Base-by-base conservation (phyloP, 2,797 vertebrate species). In the Trematomus bernacchii region DNA sequence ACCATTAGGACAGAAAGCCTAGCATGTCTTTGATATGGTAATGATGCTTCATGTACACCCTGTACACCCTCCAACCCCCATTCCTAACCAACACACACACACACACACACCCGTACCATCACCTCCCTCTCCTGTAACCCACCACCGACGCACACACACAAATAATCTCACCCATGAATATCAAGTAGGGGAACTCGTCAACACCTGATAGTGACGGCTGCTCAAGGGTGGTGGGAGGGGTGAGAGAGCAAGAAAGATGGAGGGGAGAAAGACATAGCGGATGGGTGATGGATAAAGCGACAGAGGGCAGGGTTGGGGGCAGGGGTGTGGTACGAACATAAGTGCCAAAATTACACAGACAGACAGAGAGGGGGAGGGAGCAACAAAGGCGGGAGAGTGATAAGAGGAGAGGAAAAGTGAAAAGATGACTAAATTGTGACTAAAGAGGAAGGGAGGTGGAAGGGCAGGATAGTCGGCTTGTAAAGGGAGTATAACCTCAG, bases 11-110 rank as follows among this genome's bases (percentile, higher is more conserved):
- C 95, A 96, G 96, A 91, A 94, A 96, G 96, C 95, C 95, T 93
- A 94, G 95, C 76, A 70, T 86, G 95, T 95, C 97, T 98, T 99
- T 98, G 97, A 99, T 98, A 98, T 98, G 97, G 92, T 97, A 98
- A 98, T 97, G 94, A 95, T 87, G 94, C 95, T 96, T 95, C 95
- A 95, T 95, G 94, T 93, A 92, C 92, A 90, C 90, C 86, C 86
- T 82, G 77, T 85, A 80, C 77, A 79, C 87, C 85, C 87, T 76
- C 84, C 84, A 76, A 72, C 81, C 81, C 86, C 82, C 76, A 65
- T 68, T 75, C 14, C 83, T 64, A 77, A 77, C 79, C 73, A 73
- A 59, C 72, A 64, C 62, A 52, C 76, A 66, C 46, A 69, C 72
- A 23, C 72, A 23, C 76, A 80, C 75, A 74, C 77, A 78, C 81